Evolutionary conservation across 2,113 vertebrate genomes (phyloP), one percentile per base, ranked within the genome.

Genomic region (Dicaeum eximium): DNA sequence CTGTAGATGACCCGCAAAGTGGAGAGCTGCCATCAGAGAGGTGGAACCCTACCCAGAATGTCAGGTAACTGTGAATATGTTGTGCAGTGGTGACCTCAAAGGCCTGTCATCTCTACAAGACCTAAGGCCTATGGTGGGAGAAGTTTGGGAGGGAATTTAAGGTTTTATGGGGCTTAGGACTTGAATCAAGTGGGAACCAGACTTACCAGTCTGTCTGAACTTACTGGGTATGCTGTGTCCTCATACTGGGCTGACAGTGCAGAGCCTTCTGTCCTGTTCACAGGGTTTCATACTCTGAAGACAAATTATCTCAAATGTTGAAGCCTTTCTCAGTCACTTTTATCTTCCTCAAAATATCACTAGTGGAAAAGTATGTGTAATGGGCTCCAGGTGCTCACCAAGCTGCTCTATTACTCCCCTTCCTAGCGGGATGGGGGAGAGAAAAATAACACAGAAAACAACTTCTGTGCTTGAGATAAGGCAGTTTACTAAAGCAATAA

Each of bases 41-140:
- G 98, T 99, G 99, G 99, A 99, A 99, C 97, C 99, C 99, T 91
- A 99, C 99, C 54, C 99, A 99, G 96, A 99, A 99, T 50, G 99
- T 99, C 98, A 99, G 99, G 99, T 99, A 98, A 95, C 88, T 71
- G 20, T 81, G 25, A 47, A 48, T 37, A 24, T 48, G 13, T 50
- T 61, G 15, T 27, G 14, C 28, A 54, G 2, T 5, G 4, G 22
- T 80, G 38, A 58, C 35, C 12, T 88, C 42, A 28, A 38, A 66
- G 47, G 30, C 44, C 37, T 84, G 4, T 71, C 3, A 1, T 75
- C 15, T 48, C 23, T 40, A 3, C 18, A 67, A 77, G 24, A 48
- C 24, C 31, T 33, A 53, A 54, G 18, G 22, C 10, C 16, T 67
- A 1, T 67, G 33, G 4, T 69, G 35, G 50, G 33, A 84, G 30